These are phyloP conservation scores for Macrotus californicus DNA, from an alignment of 2,113 vertebrate species.

Conservation along the genomic window DNA sequence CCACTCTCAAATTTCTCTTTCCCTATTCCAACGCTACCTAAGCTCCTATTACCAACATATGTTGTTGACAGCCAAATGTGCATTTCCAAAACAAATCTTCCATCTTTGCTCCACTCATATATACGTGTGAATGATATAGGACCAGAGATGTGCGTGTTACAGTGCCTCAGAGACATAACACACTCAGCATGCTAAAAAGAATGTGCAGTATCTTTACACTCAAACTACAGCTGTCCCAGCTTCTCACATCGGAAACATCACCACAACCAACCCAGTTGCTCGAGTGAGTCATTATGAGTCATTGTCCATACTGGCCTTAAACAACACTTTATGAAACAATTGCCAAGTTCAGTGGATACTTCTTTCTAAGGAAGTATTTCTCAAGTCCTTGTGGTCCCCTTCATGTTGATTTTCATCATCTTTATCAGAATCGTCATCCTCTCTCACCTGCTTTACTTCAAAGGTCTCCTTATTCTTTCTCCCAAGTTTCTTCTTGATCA, in stretches of 20 bases:
- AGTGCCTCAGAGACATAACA: not conserved
- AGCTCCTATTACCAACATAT: not conserved
- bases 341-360: not conserved
- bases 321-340: not conserved
- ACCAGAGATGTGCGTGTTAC: not conserved
- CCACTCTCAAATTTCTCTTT: not conserved
- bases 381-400: not conserved
- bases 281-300: not conserved
- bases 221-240: not conserved
- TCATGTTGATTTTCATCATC: not conserved
- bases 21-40: not conserved
- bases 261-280: not conserved
- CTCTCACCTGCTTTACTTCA: not conserved
- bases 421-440: not conserved
- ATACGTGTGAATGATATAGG: not conserved
- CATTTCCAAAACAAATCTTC: not conserved
- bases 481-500: too few relatives aligned
- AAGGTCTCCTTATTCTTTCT: not conserved
- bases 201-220: not conserved
- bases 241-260: not conserved
- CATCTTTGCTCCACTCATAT: not conserved
- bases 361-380: not conserved
- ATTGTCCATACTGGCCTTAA: not conserved
- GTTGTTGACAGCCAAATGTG: not conserved
- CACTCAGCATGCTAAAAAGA: not conserved